A percentile compares a stretch with the other conserved stretches of the same genome.
These are phyloP conservation scores for Girardia tigrina DNA, from an alignment of 2,888 invertebrate genomes.

Conservation along the genomic window DNA sequence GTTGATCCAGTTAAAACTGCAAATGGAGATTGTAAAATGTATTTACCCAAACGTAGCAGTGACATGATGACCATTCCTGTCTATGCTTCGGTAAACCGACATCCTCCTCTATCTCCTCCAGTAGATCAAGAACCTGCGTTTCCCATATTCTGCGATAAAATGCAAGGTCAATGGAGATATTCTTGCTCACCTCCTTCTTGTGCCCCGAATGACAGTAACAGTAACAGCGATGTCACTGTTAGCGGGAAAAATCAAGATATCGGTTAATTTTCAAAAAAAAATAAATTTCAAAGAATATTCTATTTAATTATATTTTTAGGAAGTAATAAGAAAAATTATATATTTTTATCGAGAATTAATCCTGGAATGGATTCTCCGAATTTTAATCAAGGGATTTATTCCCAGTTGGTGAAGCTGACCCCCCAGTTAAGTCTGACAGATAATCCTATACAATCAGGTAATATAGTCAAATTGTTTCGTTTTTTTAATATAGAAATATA, in stretches of 20 bases:
- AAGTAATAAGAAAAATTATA: not conserved
- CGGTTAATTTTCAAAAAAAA: not conserved
- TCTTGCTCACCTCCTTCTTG: not conserved
- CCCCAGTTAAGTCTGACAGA: not conserved
- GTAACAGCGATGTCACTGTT: not conserved
- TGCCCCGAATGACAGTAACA: conserved; percentile 7
- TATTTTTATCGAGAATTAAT: conserved; percentile 7
- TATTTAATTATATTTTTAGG: not conserved
- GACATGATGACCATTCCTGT: not conserved
- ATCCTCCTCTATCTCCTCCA: not conserved
- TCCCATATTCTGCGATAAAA: conserved; percentile 8
- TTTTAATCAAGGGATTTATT: conserved; percentile 11
- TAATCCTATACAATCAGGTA: not conserved
- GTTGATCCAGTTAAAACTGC: not conserved
- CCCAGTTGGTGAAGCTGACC: conserved; percentile 8
- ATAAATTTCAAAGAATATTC: not conserved
- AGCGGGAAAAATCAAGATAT: conserved; percentile 19
- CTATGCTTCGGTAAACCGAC: conserved; percentile 5
- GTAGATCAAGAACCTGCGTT: not conserved
- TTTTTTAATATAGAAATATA: too few relatives aligned
- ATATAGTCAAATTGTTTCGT: too few relatives aligned
- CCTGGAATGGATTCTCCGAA: not conserved
- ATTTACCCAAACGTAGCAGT: not conserved
- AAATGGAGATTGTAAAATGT: not conserved
- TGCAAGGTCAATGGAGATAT: not conserved